Conservation (phyloP, 2,113 vertebrate species). For the Eptesicus fuscus region DNA sequence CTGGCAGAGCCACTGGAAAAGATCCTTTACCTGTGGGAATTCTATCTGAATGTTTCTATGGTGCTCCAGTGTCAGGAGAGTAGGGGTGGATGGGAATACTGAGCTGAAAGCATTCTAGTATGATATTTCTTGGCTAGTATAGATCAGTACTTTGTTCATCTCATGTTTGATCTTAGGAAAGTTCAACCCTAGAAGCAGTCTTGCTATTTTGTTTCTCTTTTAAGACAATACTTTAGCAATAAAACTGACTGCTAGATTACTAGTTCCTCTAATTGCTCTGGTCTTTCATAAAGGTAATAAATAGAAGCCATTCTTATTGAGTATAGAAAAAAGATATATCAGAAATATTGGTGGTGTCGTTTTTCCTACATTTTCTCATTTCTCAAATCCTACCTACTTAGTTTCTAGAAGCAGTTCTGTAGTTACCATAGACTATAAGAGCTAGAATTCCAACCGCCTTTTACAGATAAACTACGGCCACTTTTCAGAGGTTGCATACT, state of each 20-base stretch:
- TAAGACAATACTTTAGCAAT: not conserved
- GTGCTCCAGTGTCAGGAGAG: constrained; percentile 44
- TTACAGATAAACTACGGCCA: not conserved
- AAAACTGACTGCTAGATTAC: not conserved
- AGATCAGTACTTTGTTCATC: constrained; percentile 13
- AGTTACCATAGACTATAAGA: not conserved
- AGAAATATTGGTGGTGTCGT: not conserved
- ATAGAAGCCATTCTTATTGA: not conserved
- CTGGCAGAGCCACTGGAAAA: constrained; percentile 21
- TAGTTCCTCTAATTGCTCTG: not conserved
- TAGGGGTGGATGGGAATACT: not conserved
- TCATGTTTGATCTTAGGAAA: constrained; percentile 29
- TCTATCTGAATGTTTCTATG: constrained; percentile 67
- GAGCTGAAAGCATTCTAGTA: constrained; percentile 31
- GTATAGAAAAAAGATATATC: not conserved
- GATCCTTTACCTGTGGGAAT: constrained; percentile 62
- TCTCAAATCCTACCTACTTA: not conserved
- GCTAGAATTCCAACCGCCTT: not conserved
- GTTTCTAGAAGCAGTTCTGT: constrained; percentile 20
- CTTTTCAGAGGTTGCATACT: not conserved
- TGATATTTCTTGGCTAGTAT: constrained; percentile 37
- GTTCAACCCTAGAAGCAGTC: not conserved
- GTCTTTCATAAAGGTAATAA: constrained; percentile 14
- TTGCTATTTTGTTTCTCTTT: constrained; percentile 54
- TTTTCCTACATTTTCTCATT: constrained; percentile 44